These are phyloP conservation scores for Cacatua alba DNA, from an alignment of 2,113 vertebrate species.

Conservation along the genomic window DNA sequence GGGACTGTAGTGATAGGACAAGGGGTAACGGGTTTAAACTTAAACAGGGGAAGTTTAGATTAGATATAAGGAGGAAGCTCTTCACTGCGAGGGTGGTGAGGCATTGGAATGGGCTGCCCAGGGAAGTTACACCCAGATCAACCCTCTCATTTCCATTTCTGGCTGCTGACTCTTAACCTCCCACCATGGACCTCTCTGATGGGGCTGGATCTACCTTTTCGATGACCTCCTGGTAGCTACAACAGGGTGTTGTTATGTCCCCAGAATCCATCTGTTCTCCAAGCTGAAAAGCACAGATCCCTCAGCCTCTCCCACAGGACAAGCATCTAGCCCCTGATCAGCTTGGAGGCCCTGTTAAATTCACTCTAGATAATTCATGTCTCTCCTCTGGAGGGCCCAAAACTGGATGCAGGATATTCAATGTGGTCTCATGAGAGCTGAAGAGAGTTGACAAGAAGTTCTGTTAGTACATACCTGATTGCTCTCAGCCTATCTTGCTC, in stretches of 20 bases:
- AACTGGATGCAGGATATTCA: background rate
- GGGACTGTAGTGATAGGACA: background rate
- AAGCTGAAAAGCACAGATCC: background rate
- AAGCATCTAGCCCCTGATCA: background rate
- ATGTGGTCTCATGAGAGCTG: background rate
- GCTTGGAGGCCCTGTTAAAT: background rate
- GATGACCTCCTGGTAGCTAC: background rate
- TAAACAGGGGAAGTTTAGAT: background rate
- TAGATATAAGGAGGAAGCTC: background rate
- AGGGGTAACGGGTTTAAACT: background rate
- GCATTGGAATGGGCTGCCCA: too few relatives aligned
- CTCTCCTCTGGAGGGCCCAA: background rate
- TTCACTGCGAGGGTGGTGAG: background rate
- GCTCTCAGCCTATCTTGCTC: background rate
- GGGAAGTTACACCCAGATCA: accelerated
- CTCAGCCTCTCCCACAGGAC: background rate
- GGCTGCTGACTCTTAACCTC: background rate
- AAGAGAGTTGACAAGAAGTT: background rate
- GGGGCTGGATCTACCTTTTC: background rate
- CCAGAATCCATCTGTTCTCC: background rate
- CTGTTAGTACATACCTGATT: background rate
- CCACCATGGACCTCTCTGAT: background rate
- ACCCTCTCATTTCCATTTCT: background rate
- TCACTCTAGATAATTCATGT: background rate
- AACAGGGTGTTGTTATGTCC: accelerated